Base-by-base conservation (phyloP, 1,140 invertebrate genomes). In the Amyelois transitella region DNA sequence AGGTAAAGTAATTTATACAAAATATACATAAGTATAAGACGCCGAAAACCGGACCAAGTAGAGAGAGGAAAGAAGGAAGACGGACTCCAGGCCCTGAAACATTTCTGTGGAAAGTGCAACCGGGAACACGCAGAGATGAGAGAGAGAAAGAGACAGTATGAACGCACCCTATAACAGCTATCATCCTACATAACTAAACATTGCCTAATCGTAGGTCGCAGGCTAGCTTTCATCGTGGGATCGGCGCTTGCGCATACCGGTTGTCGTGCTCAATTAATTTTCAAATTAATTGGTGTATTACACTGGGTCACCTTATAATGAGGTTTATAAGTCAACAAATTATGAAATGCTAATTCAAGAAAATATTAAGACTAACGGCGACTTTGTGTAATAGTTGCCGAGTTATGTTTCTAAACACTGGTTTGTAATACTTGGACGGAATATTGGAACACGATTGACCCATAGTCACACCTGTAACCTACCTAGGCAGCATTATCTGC, bases 191-290 rank as follows among this genome's bases (percentile, higher is more conserved):
- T 75, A 77, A 76, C 64, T 58, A 61, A 62, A 65, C 19, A 59
- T 81, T 83, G 63, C 75, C 57, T 72, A 75, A 81, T 75, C 75
- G 62, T 77, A 75, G 71, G 78, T 81, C 74, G 75, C 67, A 66
- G 55, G 62, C 62, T 70, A 71, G 64, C 77, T 86, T 84, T 81
- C 72, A 63, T 75, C 68, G 69, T 81, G 70, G 65, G 67, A 67
- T 66, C 63, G 51, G 69, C 53, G 60, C 64, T 72, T 69, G 70
- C 54, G 66, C 28, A 43, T 70, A 82, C 77, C 81, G 72, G 80
- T 86, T 77, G 57, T 69, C 73, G 77, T 64, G 70, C 69, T 74
- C 69, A 78, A 78, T 77, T 78, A 78, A 78, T 75, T 84, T 75
- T 58, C 77, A 81, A 81, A 78, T 77, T 75, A 80, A 81, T 84